Percentiles rank a stretch among this genome's conserved stretches.
Evolutionary conservation across 2,888 invertebrate species (phyloP).

Genomic region (Phlogophora meticulosa): DNA sequence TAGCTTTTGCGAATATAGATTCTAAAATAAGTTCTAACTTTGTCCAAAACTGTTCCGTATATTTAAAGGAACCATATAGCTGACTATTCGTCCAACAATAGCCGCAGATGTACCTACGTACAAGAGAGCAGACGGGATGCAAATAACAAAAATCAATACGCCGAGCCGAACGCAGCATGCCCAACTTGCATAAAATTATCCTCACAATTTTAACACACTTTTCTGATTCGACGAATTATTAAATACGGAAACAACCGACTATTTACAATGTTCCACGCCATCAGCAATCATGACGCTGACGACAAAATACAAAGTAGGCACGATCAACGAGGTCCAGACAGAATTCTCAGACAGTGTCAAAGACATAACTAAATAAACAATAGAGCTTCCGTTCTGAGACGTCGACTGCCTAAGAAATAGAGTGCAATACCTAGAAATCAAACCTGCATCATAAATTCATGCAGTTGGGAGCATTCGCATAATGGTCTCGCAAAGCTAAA

Average conservation of each 20-base stretch:
- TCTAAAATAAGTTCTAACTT: conserved; percentile 27
- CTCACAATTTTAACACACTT: conserved; percentile 77
- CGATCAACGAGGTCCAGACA: conserved; percentile 70
- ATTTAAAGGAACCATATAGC: conserved; percentile 71
- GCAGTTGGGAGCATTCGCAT: conserved; percentile 53
- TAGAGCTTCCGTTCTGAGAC: conserved; percentile 84
- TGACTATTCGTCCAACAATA: conserved; percentile 85
- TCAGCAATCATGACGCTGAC: conserved; percentile 27
- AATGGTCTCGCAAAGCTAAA: conserved; percentile 62
- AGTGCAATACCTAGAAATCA: conserved; percentile 68
- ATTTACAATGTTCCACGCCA: conserved; percentile 36
- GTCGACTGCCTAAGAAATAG: conserved; percentile 82
- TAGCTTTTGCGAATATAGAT: conserved; percentile 18
- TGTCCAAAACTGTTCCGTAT: conserved; percentile 40
- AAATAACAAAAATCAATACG: conserved; percentile 91
- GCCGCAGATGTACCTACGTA: conserved; percentile 77
- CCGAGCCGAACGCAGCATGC: conserved; percentile 80
- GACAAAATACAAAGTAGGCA: conserved; percentile 59
- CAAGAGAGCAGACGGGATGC: conserved; percentile 88
- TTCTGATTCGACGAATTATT: conserved; percentile 63
- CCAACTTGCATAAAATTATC: conserved; percentile 86
- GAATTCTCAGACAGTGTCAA: conserved; percentile 81
- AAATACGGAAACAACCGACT: conserved; percentile 56
- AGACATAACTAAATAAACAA: conserved; percentile 81
- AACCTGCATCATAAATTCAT: conserved; percentile 67